Evolutionary conservation across 2,888 invertebrate species (phyloP).

Genomic region (Drosophila setosimentum): DNA sequence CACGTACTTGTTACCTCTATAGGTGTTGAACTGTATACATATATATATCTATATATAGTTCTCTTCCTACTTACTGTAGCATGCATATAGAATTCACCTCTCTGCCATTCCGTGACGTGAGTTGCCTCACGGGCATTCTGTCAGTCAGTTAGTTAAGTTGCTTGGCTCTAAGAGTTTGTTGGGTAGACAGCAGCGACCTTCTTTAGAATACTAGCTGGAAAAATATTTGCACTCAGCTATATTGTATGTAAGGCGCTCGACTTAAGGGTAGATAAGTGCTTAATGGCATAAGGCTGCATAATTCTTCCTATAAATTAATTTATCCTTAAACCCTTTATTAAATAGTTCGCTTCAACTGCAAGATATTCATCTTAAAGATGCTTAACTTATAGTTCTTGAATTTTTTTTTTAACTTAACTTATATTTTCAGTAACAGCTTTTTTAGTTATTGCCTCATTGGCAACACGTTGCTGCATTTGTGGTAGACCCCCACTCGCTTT

Average conservation of each 20-base stretch:
- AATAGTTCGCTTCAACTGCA: not conserved
- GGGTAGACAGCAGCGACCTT: slow-evolving; percentile 29
- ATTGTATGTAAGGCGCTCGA: not conserved
- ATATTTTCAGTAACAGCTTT: not conserved
- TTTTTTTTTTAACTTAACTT: not conserved
- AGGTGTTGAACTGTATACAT: slow-evolving; percentile 64
- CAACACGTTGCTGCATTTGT: slow-evolving; percentile 5
- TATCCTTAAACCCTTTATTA: not conserved
- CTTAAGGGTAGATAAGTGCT: slow-evolving; percentile 4
- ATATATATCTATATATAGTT: slow-evolving; percentile 1
- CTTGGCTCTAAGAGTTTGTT: slow-evolving; percentile 26
- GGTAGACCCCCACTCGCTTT: not conserved
- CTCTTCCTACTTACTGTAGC: slow-evolving; percentile 34
- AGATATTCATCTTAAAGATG: slow-evolving; percentile 2
- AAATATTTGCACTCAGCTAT: slow-evolving; percentile 17
- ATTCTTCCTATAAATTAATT: not conserved
- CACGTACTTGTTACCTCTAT: slow-evolving; percentile 77
- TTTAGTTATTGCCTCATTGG: not conserved
- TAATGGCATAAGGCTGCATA: not conserved
- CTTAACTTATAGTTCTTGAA: not conserved
- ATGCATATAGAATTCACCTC: slow-evolving; percentile 45
- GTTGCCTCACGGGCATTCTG: slow-evolving; percentile 12
- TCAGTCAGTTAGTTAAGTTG: slow-evolving; percentile 25
- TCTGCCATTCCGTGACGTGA: slow-evolving; percentile 15
- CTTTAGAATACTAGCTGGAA: slow-evolving; percentile 10